Evolutionary conservation across 2,888 invertebrate species (phyloP), one percentile per base, ranked within the genome.

Genomic region (Eupithecia abbreviata): DNA sequence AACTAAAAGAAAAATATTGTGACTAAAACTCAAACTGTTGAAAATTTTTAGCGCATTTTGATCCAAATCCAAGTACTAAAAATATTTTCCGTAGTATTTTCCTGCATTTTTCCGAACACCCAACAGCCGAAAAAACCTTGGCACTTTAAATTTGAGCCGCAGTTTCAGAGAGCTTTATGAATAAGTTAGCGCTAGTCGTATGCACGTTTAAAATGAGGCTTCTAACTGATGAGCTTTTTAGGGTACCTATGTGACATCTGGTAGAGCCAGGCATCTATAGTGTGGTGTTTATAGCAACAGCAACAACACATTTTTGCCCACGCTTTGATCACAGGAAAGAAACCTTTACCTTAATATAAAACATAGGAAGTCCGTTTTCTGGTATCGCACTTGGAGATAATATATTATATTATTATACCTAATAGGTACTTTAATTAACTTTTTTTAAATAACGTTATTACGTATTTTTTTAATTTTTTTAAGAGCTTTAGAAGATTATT

Each of bases 141-240:
- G 77, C 72, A 79, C 75, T 72, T 76, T 65, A 49, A 71, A 67
- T 77, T 80, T 76, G 70, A 71, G 71, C 65, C 69, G 71, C 75
- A 71, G 77, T 75, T 73, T 51, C 75, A 67, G 58, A 79, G 71
- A 76, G 76, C 77, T 82, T 81, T 79, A 78, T 81, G 81, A 82
- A 81, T 81, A 81, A 81, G 78, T 81, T 76, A 82, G 76, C 43
- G 73, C 72, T 72, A 75, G 78, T 73, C 72, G 65, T 78, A 76
- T 51, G 72, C 68, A 45, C 73, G 76, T 74, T 78, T 74, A 72
- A 77, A 81, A 80, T 62, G 75, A 49, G 18, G 69, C 69, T 66
- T 15, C 41, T 47, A 47, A 69, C 69, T 47, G 47, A 69, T 47
- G 69, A 69, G 69, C 18, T 30, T 69, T 69, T 69, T 47, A 69